These are phyloP conservation scores for Cataglyphis livida DNA, from an alignment of 2,888 invertebrate species.

Conservation along the genomic window DNA sequence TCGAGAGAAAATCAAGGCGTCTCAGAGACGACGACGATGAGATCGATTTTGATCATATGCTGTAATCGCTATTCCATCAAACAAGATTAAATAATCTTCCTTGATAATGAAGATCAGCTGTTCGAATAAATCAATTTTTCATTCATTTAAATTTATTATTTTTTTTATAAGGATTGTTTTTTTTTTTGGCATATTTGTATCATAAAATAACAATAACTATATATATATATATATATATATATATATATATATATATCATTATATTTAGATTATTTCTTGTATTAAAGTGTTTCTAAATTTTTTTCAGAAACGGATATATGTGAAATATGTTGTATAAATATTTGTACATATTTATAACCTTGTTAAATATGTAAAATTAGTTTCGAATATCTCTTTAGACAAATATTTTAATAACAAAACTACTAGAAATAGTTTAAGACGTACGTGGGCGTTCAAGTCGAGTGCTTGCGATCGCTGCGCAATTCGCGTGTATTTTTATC, in stretches of 20 bases:
- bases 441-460: neutral
- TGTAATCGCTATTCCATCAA: neutral
- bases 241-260: no score
- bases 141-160: neutral
- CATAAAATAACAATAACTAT: neutral
- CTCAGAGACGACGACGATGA: neutral
- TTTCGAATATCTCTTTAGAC: neutral
- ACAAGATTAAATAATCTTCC: neutral
- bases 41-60: constrained; percentile 1
- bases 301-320: neutral
- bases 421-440: neutral
- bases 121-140: neutral
- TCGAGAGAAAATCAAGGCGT: constrained; percentile 1
- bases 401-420: neutral
- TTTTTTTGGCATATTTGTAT: neutral
- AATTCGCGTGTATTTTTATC: constrained; percentile 36
- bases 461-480: constrained; percentile 26
- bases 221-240: no score
- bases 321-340: neutral
- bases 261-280: no score
- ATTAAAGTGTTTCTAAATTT: neutral
- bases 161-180: neutral
- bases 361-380: neutral
- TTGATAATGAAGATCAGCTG: neutral
- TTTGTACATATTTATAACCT: no score